A percentile compares a stretch with the other conserved stretches of the same genome.
Evolutionary conservation across 2,888 invertebrate species (phyloP).

Genomic region (Nephrotoma flavescens): DNA sequence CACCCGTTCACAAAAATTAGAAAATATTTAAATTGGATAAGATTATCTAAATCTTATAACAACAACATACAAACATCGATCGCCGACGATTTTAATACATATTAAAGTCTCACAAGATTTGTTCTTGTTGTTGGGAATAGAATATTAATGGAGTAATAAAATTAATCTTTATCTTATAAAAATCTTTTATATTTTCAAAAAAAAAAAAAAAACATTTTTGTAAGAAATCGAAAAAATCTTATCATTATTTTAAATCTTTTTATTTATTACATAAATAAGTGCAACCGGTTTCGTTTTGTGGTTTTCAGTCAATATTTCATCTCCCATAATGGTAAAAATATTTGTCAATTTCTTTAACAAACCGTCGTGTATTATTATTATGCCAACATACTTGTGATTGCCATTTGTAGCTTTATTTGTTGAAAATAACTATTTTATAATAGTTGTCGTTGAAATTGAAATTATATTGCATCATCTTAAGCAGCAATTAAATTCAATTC

Average conservation of each 20-base stretch:
- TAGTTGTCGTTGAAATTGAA: no score
- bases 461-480: no score
- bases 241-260: neutral
- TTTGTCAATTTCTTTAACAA: neutral
- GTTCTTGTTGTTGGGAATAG: neutral
- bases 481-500: no score
- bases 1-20: neutral
- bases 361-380: no score
- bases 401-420: no score
- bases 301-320: neutral
- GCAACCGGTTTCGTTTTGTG: neutral
- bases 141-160: neutral
- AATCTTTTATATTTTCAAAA: neutral
- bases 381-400: no score
- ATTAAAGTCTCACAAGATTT: neutral
- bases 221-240: neutral
- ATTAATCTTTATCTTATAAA: neutral
- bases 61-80: neutral
- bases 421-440: no score
- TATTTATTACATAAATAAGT: neutral
- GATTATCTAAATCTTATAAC: neutral
- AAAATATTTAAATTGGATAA: neutral
- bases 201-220: neutral
- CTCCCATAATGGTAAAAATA: neutral
- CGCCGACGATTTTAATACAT: neutral